Base-by-base conservation (phyloP, 2,113 vertebrate genomes). In the Catharus fuscescens region DNA sequence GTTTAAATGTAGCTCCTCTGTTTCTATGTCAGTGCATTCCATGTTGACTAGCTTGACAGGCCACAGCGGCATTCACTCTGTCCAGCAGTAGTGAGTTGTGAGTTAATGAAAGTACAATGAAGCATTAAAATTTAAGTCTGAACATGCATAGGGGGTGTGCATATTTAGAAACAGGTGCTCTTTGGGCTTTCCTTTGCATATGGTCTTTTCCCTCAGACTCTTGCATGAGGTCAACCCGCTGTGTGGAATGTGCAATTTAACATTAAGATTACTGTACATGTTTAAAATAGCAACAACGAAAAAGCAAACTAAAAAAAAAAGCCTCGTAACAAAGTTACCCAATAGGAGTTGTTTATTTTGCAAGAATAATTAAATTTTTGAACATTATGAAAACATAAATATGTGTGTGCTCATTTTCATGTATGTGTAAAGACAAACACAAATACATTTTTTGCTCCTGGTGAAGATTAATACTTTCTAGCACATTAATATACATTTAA, bases 361-460 rank as follows among this genome's bases (percentile, higher is more conserved):
- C 64, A 96, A 92, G 26, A 93, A 74, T 52, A 89, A 95, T 96
- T 96, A 96, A 90, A 93, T 60, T 88, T 86, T 40, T 86, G 86
- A 92, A 90, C 32, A 69, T 71, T 53, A 80, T 74, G 15, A 78
- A 93, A 90, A 80, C 3, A 4, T 57, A 42, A 70, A 34, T 11
- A 1, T 42, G 18, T 70, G 24, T 18, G 26, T 73, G 12, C 48
- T 76, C 25, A 36, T 87, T 94, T 93, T 79, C 31, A 42, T 72
- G 2, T 29, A 29, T 4, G 10, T 61, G 31, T 45, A 82, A 38
- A 84, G 25, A 74, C 17, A 62, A 44, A 71, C 45, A 50, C 12
- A 56, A 45, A 45, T 9, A 32, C 32, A 38, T 56, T 42, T 36
- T 70, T 82, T 10, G 28, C 31, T 65, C 23, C 32, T 65, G 40